These are phyloP conservation scores for Andrena hattorfiana DNA, from an alignment of 2,888 invertebrate species.

Conservation along the genomic window DNA sequence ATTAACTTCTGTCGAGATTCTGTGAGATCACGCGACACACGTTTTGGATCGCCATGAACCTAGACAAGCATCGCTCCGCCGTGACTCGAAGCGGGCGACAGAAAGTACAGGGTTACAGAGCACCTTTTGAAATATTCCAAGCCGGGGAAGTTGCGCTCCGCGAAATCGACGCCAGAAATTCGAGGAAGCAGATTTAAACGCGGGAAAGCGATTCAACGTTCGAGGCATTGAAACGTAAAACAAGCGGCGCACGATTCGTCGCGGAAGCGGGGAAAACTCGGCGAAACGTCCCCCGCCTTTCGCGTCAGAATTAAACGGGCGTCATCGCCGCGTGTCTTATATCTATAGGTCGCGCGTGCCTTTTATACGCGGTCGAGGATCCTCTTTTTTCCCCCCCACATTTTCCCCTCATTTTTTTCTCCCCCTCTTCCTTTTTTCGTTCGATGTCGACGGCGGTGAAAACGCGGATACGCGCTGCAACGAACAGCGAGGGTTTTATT, in stretches of 20 bases:
- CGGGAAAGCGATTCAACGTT: slow-evolving; percentile 38
- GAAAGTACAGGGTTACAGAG: neutral
- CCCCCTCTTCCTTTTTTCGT: neutral
- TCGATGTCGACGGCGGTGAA: slow-evolving; percentile 62
- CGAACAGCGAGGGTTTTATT: slow-evolving; percentile 69
- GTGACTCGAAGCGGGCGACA: neutral
- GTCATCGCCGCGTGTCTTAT: slow-evolving; percentile 65
- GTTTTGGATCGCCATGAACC: neutral
- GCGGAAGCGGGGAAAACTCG: slow-evolving; percentile 20
- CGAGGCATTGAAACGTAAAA: slow-evolving; percentile 45
- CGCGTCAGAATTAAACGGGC: slow-evolving; percentile 47
- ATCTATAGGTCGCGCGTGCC: slow-evolving; percentile 67
- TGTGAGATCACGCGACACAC: too few relatives aligned
- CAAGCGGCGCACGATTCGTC: slow-evolving; percentile 30
- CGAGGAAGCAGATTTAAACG: slow-evolving; percentile 44
- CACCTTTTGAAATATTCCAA: neutral
- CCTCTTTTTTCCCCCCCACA: slow-evolving; percentile 4
- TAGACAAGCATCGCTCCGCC: neutral
- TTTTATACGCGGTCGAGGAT: slow-evolving; percentile 57
- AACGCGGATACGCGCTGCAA: slow-evolving; percentile 62
- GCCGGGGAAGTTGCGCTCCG: neutral
- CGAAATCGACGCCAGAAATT: slow-evolving; percentile 17
- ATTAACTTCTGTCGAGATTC: too few relatives aligned
- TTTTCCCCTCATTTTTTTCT: neutral
- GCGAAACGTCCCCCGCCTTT: slow-evolving; percentile 35